Percentiles rank a stretch among this genome's conserved stretches.
Evolutionary conservation across 2,888 invertebrate genomes (phyloP).

Genomic region (Busseola fusca): DNA sequence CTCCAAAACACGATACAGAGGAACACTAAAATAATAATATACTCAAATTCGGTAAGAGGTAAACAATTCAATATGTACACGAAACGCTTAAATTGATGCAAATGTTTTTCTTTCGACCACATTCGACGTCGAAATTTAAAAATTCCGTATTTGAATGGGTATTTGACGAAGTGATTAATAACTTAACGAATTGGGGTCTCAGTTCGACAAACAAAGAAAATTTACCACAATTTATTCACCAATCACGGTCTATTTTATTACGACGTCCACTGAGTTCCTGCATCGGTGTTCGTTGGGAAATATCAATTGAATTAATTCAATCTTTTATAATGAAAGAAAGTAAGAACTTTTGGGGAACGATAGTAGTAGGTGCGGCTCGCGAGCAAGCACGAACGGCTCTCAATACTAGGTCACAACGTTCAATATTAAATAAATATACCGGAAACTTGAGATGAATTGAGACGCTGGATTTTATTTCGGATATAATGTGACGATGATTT

Average conservation of each 20-base stretch:
- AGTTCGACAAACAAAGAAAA: constrained; percentile 40
- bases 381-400: constrained; percentile 36
- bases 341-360: constrained; percentile 30
- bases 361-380: constrained; percentile 25
- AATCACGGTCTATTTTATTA: constrained; percentile 51
- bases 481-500: constrained; percentile 44
- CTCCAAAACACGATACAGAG: not conserved
- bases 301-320: constrained; percentile 59
- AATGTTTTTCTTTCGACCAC: constrained; percentile 22
- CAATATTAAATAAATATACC: constrained; percentile 58
- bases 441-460: constrained; percentile 54
- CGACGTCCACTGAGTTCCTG: constrained; percentile 31
- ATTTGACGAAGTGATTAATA: constrained; percentile 53
- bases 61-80: constrained; percentile 4
- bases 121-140: constrained; percentile 27
- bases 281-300: constrained; percentile 47
- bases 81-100: constrained; percentile 23
- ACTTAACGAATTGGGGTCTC: constrained; percentile 38
- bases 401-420: constrained; percentile 56
- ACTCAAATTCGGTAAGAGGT: not conserved
- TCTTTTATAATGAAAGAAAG: constrained; percentile 55
- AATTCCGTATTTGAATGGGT: constrained; percentile 37
- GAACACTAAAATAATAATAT: not conserved
- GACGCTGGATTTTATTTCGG: constrained; percentile 45
- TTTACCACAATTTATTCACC: constrained; percentile 47